Conservation (phyloP, 2,113 vertebrate genomes). For the Rafetus swinhoei region DNA sequence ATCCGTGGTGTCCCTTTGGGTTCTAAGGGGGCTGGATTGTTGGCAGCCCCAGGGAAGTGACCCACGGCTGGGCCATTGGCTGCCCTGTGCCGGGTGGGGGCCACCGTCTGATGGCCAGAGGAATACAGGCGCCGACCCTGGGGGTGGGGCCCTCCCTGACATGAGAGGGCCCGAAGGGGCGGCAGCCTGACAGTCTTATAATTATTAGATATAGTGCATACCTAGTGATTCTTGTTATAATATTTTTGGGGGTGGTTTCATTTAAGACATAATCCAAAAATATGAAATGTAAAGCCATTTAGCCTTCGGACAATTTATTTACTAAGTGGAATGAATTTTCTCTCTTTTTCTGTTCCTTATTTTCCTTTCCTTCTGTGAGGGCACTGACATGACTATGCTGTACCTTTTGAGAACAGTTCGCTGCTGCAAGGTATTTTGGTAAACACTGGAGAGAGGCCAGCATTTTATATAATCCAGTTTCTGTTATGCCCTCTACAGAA, state of each 20-base stretch:
- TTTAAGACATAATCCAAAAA: conserved; percentile 60
- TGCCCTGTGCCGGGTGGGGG: too few species aligned
- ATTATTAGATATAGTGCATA: not conserved
- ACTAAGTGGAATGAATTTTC: conserved; percentile 56
- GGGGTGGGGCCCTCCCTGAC: too few species aligned
- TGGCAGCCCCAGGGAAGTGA: too few species aligned
- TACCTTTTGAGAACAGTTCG: conserved; percentile 62
- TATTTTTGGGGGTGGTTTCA: not conserved
- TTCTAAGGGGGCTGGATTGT: too few species aligned
- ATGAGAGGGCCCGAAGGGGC: too few species aligned
- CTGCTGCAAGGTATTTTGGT: not conserved
- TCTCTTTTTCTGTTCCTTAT: conserved; percentile 30
- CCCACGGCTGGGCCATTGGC: too few species aligned
- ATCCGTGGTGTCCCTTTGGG: too few species aligned
- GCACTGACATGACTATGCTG: conserved; percentile 63
- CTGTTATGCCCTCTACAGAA: conserved; percentile 51
- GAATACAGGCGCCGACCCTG: too few species aligned
- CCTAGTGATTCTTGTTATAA: conserved; percentile 60
- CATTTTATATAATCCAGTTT: conserved; percentile 57
- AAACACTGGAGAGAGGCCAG: conserved; percentile 28
- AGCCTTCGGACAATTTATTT: conserved; percentile 43
- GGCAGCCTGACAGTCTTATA: not conserved
- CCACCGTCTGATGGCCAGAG: too few species aligned
- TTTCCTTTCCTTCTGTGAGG: conserved; percentile 63
- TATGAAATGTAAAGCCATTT: conserved; percentile 63